Evolutionary conservation across 2,888 invertebrate genomes (phyloP).

Genomic region (Ommatoiulus sabulosus): DNA sequence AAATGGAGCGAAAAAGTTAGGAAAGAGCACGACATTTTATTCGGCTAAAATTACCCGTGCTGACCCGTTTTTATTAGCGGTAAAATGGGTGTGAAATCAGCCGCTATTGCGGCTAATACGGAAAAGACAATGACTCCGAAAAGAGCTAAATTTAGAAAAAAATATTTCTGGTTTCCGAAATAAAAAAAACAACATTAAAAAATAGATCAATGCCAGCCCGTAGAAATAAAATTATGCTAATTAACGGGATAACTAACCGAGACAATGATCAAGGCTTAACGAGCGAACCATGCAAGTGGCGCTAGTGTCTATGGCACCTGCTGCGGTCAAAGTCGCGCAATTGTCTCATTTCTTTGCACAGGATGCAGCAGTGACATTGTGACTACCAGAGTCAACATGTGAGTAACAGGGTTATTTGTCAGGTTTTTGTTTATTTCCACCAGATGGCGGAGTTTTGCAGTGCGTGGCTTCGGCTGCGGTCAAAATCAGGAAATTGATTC

Average conservation of each 20-base stretch:
- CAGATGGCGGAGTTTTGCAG: too few relatives aligned
- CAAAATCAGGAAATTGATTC: too few relatives aligned
- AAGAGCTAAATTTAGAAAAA: constrained; percentile 15
- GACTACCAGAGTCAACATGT: too few relatives aligned
- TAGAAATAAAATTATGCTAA: not conserved
- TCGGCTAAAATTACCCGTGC: not conserved
- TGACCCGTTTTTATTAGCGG: constrained; percentile 18
- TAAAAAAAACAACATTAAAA: not conserved
- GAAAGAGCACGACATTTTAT: not conserved
- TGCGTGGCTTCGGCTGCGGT: too few relatives aligned
- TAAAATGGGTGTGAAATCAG: constrained; percentile 13
- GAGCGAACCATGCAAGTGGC: not conserved
- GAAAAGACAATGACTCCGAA: constrained; percentile 15
- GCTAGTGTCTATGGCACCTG: not conserved
- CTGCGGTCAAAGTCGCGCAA: too few relatives aligned
- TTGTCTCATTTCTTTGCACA: too few relatives aligned
- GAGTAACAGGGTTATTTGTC: too few relatives aligned
- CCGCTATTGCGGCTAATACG: not conserved
- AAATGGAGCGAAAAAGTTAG: not conserved
- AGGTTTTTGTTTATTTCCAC: too few relatives aligned
- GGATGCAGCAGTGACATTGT: too few relatives aligned
- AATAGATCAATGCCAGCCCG: constrained; percentile 9
- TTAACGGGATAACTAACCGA: not conserved
- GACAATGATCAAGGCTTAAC: not conserved
- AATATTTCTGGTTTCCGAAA: not conserved